Base-by-base conservation (phyloP, 2,797 vertebrate species). In the Molossus alvarezi region DNA sequence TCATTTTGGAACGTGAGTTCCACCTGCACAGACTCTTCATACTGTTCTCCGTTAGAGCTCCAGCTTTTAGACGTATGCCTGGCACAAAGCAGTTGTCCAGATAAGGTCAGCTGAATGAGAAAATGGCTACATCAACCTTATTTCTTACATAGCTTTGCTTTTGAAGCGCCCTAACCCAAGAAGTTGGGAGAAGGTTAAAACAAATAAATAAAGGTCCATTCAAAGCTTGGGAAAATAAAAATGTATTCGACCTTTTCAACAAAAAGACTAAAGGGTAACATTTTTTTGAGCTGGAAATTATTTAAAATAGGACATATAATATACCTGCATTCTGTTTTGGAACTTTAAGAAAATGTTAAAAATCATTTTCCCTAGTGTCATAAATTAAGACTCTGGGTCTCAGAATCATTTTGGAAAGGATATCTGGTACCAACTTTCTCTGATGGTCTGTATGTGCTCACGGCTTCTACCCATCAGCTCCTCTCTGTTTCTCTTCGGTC, bases 221-320 rank as follows among this genome's bases (percentile, higher is more conserved):
- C 48, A 67, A 82, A 88, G 25, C 25, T 92, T 73, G 4, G 71
- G 62, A 91, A 83, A 89, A 69, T 65, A 25, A 76, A 82, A 76
- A 71, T 53, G 8, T 64, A 48, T 75, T 92, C 27, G 41, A 76
- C 0, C 9, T 88, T 94, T 92, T 83, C 62, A 91, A 85, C 3
- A 33, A 72, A 89, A 75, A 88, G 37, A 69, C 18, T 37, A 21
- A 55, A 85, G n/a, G 60, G 23, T 13, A 91, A 33, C 33, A 33
- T 33, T 33, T 33, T 33, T 33, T 33, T 33, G 67, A 76, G 21
- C 51, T 73, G 15, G 62, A 79, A 86, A 75, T 37, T 51, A 83
- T 37, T 84, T 84, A 76, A 83, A 64, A 79, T n/a, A 21, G 0
- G 51, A 51, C 29, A 67, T 27, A 86, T 17, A 17, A 37, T 11